phyloP scores from a whole-genome alignment of 2,888 invertebrate genomes.

The Galerucella calmariensis region DNA sequence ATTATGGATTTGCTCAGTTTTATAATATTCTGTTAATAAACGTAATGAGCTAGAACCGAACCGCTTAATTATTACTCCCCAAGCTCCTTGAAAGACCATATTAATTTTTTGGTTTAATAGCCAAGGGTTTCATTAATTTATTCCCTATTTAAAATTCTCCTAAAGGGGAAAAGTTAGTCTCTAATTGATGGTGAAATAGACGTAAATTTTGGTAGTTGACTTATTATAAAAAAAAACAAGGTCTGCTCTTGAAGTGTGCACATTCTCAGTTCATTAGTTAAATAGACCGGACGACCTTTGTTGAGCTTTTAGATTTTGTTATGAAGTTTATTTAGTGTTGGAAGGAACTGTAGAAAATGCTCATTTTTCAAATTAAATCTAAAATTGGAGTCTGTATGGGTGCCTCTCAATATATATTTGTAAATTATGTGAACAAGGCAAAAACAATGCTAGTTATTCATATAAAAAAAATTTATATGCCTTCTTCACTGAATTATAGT shows the following conservation, averaged over 20 bases:
- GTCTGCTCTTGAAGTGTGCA: not conserved
- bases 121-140: constrained; percentile 31
- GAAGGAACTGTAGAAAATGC: not conserved
- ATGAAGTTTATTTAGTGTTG: not conserved
- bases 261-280: not conserved
- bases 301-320: not conserved
- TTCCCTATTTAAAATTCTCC: constrained; percentile 29
- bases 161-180: constrained; percentile 23
- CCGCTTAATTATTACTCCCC: constrained; percentile 31
- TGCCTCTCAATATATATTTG: too few species aligned
- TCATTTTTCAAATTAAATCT: not conserved
- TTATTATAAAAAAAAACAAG: not conserved
- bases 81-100: constrained; percentile 29
- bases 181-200: constrained; percentile 15
- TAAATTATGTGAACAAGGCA: too few species aligned
- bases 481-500: too few species aligned
- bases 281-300: not conserved
- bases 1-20: constrained; percentile 22
- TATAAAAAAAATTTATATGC: too few species aligned
- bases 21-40: constrained; percentile 33
- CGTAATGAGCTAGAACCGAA: constrained; percentile 37
- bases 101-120: constrained; percentile 37
- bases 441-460: too few species aligned
- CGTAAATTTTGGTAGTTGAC: constrained; percentile 3
- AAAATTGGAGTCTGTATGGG: too few species aligned